These are phyloP conservation scores for Lasius platythorax DNA, from an alignment of 2,888 invertebrate species.

Conservation along the genomic window DNA sequence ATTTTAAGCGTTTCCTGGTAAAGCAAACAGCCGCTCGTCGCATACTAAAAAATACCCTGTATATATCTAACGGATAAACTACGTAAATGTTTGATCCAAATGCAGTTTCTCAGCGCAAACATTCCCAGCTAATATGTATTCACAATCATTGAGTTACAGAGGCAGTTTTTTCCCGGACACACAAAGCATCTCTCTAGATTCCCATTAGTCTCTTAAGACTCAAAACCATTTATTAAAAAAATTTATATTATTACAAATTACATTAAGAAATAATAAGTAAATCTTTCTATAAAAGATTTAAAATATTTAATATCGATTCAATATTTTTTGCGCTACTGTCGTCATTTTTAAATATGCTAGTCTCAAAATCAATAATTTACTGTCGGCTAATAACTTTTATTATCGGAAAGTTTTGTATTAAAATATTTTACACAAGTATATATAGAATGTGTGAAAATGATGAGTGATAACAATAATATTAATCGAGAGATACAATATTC, in stretches of 20 bases:
- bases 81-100: conserved; percentile 25
- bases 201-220: background rate
- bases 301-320: background rate
- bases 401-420: background rate
- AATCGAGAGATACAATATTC: background rate
- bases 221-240: conserved; percentile 9
- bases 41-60: conserved; percentile 16
- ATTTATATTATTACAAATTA: background rate
- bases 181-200: background rate
- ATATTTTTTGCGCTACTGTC: background rate
- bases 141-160: background rate
- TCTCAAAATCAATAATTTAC: background rate
- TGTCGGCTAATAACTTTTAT: background rate
- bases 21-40: background rate
- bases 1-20: background rate
- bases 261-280: background rate
- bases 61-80: conserved; percentile 5
- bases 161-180: background rate
- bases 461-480: background rate
- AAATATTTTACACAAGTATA: background rate
- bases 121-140: conserved; percentile 1
- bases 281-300: background rate
- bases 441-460: background rate
- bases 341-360: background rate
- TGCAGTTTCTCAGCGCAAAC: conserved; percentile 2